Conservation (phyloP, 1,140 invertebrate species). For the Ooceraea biroi region DNA sequence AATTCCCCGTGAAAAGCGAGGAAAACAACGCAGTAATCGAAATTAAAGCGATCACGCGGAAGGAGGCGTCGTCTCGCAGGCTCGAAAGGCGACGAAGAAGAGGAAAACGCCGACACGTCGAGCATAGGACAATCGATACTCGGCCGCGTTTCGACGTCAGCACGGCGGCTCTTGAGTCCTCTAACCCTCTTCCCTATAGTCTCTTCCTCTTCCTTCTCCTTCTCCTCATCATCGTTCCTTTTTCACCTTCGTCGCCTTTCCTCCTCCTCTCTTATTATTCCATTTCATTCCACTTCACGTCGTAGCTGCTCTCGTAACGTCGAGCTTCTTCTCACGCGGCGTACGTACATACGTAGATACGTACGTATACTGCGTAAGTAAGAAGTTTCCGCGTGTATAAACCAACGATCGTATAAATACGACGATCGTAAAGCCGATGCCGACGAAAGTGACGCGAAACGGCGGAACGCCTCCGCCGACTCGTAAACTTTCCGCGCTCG, state of each 20-base stretch:
- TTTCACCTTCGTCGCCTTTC: background rate
- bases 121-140: constrained; percentile 56
- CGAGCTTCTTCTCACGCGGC: constrained; percentile 46
- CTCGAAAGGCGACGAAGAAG: constrained; percentile 27
- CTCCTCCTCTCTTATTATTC: constrained; percentile 62
- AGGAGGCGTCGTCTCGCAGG: constrained; percentile 11
- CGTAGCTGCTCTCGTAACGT: constrained; percentile 40
- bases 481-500: constrained; percentile 65
- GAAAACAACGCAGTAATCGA: constrained; percentile 15
- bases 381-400: constrained; percentile 69
- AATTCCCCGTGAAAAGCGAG: background rate
- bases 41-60: constrained; percentile 39
- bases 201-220: too few species aligned
- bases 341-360: constrained; percentile 18
- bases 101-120: constrained; percentile 49
- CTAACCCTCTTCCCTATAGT: constrained; percentile 2
- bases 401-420: constrained; percentile 73
- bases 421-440: constrained; percentile 69
- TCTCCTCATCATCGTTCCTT: background rate
- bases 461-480: constrained; percentile 38
- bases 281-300: constrained; percentile 64
- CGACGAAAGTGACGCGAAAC: constrained; percentile 68
- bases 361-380: constrained; percentile 56
- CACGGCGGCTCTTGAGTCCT: constrained; percentile 20
- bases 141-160: constrained; percentile 54